Evolutionary conservation across 2,113 vertebrate species (phyloP).

Genomic region (Meleagris gallopavo): DNA sequence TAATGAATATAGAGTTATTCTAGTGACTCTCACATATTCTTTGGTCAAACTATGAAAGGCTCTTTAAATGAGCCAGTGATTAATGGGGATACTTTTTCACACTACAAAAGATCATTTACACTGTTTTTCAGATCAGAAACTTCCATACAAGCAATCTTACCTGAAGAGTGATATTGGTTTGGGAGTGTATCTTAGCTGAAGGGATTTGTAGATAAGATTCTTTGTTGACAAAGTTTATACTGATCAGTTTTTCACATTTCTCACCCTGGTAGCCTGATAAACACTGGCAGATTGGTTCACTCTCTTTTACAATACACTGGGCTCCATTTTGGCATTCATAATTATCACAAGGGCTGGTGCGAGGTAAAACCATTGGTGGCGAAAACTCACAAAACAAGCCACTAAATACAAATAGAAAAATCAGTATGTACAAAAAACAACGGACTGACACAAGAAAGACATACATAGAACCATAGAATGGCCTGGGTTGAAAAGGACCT

Average conservation of each 20-base stretch:
- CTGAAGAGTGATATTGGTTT: constrained; percentile 96
- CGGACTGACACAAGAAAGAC: background rate
- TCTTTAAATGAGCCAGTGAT: background rate
- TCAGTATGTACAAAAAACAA: background rate
- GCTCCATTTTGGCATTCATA: constrained; percentile 95
- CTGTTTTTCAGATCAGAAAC: background rate
- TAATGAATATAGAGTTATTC: background rate
- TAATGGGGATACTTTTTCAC: background rate
- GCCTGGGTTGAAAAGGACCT: too few relatives aligned
- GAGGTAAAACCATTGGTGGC: constrained; percentile 96
- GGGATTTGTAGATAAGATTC: constrained; percentile 94
- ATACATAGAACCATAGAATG: background rate
- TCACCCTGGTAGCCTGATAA: constrained; percentile 93
- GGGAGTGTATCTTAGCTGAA: constrained; percentile 84
- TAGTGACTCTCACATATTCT: background rate
- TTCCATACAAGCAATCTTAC: constrained; percentile 70
- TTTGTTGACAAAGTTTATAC: constrained; percentile 94
- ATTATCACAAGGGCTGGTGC: constrained; percentile 96
- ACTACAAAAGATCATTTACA: background rate
- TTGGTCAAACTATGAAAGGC: background rate
- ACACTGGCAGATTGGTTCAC: constrained; percentile 93
- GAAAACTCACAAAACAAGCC: constrained; percentile 96
- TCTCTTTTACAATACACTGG: constrained; percentile 88
- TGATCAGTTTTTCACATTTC: constrained; percentile 92
- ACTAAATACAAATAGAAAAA: constrained; percentile 69